Evolutionary conservation across 2,888 invertebrate species (phyloP), one percentile per base, ranked within the genome.

Genomic region (Phengaris arion): DNA sequence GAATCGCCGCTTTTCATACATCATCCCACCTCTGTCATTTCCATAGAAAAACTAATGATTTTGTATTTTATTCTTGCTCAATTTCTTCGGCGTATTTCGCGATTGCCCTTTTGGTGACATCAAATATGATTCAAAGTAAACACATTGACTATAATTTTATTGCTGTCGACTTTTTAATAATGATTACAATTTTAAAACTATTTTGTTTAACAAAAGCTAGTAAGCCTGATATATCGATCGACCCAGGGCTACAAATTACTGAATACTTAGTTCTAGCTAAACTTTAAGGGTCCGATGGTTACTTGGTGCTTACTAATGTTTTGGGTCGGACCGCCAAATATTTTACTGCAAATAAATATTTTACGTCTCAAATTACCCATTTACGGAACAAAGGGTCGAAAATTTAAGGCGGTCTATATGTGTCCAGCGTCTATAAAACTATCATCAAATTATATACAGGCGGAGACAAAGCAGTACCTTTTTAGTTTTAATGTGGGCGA

Each of bases 401-500:
- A 52, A 22, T 35, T 72, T 22, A 7, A 22, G 10, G 72, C 22
- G 51, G 15, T n/a, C 3, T 12, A 7, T 35, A 15, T 22, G 57
- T 15, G 59, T 64, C 64, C 64, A 45, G 12, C 64, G 64, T 35
- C 22, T 35, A 72, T 72, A 54, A 54, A 72, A 72, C 72, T 72
- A 72, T 72, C 72, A 22, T 72, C 13, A 52, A 72, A 72, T 72
- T 72, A 72, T 22, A 52, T 54, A 54, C 13, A 22, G 70, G 6
- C 55, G 45, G 55, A 55, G 55, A 55, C 69, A 22, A 7, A 74
- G 52, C 64, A 15, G 51, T 74, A 51, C 64, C 59, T 48, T 45
- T 75, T 10, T 12, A 15, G 69, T 75, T 69, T 69, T 69, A 75
- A 69, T 69, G 55, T 55, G 54, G 15, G 64, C 48, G 83, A 87